Base-by-base conservation (phyloP, 2,888 invertebrate species). In the Phyllotreta cruciferae region DNA sequence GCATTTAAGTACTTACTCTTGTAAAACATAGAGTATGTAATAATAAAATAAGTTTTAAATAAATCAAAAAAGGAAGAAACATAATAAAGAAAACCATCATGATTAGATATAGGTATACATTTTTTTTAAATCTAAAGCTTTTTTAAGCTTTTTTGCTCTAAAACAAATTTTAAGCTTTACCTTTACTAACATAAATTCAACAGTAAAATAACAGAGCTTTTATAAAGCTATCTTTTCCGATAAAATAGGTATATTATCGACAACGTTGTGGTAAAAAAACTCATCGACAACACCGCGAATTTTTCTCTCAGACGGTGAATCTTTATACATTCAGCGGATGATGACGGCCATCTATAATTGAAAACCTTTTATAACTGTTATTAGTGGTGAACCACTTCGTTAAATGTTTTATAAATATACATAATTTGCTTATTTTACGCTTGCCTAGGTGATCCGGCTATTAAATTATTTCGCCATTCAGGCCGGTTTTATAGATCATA, bases 361-460 rank as follows among this genome's bases (percentile, higher is more conserved):
- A 70, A 68, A 64, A 56, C 65, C 65, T 61, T 66, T 66, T 70
- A 70, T 70, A 67, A 68, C 70, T 65, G 66, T 70, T 70, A 70
- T 68, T 70, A 68, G 60, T 56, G 45, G 49, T 61, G 53, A 66
- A 66, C 69, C 64, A 65, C 64, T 66, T 66, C 53, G 66, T 66
- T 66, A 67, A 69, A 66, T 66, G 67, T 70, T 70, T 66, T 62
- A 62, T 66, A 63, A 65, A 65, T 70, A 65, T 68, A 60, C 63
- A 63, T 66, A 70, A 65, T 66, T 68, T 62, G 61, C 55, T 57
- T 63, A 62, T 53, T 64, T 63, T 63, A 56, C 62, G 63, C 53
- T 63, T 54, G 56, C 34, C 54, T 62, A 62, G 66, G 36, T 61
- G 66, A 58, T 64, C 52, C 56, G 50, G 58, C 53, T 60, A 57